A percentile compares a stretch with the other conserved stretches of the same genome.
Evolutionary conservation across 1,140 invertebrate genomes (phyloP).

Genomic region (Bombus sibiricus): DNA sequence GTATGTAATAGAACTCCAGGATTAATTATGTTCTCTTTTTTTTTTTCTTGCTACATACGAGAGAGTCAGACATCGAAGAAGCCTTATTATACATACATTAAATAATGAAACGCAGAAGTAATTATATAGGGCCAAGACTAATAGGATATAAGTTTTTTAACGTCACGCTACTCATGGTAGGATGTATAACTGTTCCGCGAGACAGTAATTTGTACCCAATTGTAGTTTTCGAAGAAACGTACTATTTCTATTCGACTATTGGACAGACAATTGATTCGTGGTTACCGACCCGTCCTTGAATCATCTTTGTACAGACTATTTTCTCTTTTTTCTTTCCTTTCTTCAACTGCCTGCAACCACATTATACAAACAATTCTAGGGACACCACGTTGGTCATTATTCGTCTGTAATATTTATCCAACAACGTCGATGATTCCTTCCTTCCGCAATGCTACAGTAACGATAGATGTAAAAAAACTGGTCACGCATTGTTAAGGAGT

Average conservation of each 20-base stretch:
- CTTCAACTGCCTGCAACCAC: not conserved
- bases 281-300: slow-evolving; percentile 36
- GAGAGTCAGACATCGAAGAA: slow-evolving; percentile 75
- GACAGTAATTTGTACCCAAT: slow-evolving; percentile 31
- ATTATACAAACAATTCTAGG: not conserved
- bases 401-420: slow-evolving; percentile 23
- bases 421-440: not conserved
- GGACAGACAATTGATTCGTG: slow-evolving; percentile 27
- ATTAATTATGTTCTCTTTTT: slow-evolving; percentile 46
- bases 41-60: slow-evolving; percentile 48
- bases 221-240: slow-evolving; percentile 11
- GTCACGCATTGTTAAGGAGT: slow-evolving; percentile 32
- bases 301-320: slow-evolving; percentile 19
- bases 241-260: slow-evolving; percentile 19
- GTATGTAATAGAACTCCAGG: slow-evolving; percentile 18
- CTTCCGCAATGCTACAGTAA: not conserved
- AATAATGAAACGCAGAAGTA: slow-evolving; percentile 55
- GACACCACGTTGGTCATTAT: slow-evolving; percentile 1
- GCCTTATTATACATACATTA: slow-evolving; percentile 73
- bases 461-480: slow-evolving; percentile 9
- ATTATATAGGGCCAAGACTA: slow-evolving; percentile 42
- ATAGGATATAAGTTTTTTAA: slow-evolving; percentile 59
- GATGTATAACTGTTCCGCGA: slow-evolving; percentile 11
- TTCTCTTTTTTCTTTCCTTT: not conserved
- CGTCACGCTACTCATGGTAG: slow-evolving; percentile 21